Conservation (phyloP, 2,888 invertebrate genomes). For the Steromphala cineraria region DNA sequence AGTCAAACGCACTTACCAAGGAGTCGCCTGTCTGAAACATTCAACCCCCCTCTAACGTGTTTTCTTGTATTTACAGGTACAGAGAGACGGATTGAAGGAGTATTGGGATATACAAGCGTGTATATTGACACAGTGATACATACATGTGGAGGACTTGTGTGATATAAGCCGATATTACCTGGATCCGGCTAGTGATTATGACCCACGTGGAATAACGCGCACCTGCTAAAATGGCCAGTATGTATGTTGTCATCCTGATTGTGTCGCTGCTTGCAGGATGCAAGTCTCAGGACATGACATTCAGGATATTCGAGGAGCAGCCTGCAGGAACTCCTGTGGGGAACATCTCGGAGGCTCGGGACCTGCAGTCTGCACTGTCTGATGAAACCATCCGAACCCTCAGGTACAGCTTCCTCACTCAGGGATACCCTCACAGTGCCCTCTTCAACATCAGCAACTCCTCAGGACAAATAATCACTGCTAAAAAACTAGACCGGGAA, state of each 20-base stretch:
- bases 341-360: constrained; percentile 72
- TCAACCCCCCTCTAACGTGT: background rate
- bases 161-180: background rate
- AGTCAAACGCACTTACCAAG: background rate
- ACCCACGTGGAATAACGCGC: background rate
- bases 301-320: constrained; percentile 51
- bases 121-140: background rate
- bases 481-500: constrained; percentile 43
- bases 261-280: background rate
- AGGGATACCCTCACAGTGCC: constrained; percentile 33
- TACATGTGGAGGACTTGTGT: background rate
- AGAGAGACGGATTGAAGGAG: background rate
- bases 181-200: background rate
- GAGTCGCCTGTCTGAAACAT: background rate
- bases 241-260: background rate
- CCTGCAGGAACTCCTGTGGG: constrained; percentile 56
- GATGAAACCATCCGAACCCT: constrained; percentile 42
- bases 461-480: constrained; percentile 87
- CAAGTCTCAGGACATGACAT: constrained; percentile 11
- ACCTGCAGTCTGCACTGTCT: constrained; percentile 37
- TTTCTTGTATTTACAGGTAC: background rate
- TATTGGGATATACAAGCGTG: background rate
- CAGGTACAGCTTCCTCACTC: constrained; percentile 41
- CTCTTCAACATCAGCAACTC: constrained; percentile 90
- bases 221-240: background rate